These are phyloP conservation scores for Lutjanus campechanus DNA, from an alignment of 2,797 vertebrate species.

Conservation along the genomic window DNA sequence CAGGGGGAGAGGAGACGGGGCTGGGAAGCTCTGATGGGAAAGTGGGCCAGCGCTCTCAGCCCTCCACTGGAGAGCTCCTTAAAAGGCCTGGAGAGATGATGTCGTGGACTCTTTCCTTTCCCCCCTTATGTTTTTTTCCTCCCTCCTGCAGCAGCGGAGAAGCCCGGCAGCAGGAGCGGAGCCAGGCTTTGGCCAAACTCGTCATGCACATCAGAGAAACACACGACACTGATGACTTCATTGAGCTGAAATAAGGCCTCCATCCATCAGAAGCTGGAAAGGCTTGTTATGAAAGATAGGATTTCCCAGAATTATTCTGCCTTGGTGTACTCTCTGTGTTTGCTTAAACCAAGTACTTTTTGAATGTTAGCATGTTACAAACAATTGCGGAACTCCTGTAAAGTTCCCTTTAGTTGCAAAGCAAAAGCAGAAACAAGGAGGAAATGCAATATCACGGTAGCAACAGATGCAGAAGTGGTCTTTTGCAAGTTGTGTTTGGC, in stretches of 20 bases:
- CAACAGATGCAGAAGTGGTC: slow-evolving; percentile 63
- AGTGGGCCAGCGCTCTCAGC: slow-evolving; percentile 82
- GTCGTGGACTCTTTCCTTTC: slow-evolving; percentile 75
- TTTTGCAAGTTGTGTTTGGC: slow-evolving; percentile 54
- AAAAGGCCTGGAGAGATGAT: slow-evolving; percentile 89
- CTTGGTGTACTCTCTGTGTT: not conserved
- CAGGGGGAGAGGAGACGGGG: slow-evolving; percentile 64
- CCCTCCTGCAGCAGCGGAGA: slow-evolving; percentile 59
- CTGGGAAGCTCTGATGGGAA: slow-evolving; percentile 82
- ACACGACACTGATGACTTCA: slow-evolving; percentile 80
- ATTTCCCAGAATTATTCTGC: slow-evolving; percentile 55
- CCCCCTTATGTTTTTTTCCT: slow-evolving; percentile 54
- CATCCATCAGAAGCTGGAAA: slow-evolving; percentile 68
- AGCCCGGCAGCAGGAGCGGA: slow-evolving; percentile 67
- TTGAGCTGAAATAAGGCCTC: slow-evolving; percentile 67
- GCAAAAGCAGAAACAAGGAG: slow-evolving; percentile 68
- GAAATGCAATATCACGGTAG: slow-evolving; percentile 34
- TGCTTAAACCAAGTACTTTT: not conserved
- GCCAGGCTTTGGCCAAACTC: slow-evolving; percentile 69
- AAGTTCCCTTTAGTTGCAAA: slow-evolving; percentile 56
- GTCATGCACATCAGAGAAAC: slow-evolving; percentile 78
- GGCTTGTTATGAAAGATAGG: slow-evolving; percentile 65
- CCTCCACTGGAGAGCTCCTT: slow-evolving; percentile 87
- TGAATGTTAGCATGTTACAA: not conserved
- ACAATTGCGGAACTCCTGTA: slow-evolving; percentile 40